Percentiles rank a stretch among this genome's conserved stretches.
These are phyloP conservation scores for Paralichthys olivaceus DNA, from an alignment of 2,113 vertebrate genomes.

Conservation along the genomic window DNA sequence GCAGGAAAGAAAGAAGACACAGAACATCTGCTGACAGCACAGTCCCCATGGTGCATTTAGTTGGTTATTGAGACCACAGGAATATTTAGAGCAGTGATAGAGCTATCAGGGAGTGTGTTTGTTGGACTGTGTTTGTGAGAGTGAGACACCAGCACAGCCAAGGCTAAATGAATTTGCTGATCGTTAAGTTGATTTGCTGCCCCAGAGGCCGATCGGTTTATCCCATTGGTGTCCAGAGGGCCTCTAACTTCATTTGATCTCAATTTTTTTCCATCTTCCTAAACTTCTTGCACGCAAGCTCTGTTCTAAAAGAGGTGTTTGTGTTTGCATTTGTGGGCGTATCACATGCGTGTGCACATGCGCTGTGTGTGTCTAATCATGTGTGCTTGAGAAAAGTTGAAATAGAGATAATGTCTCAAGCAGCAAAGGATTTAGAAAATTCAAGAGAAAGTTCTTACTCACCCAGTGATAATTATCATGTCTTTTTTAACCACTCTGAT, in stretches of 20 bases:
- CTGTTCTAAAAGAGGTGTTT: conserved; percentile 22
- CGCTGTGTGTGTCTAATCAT: conserved; percentile 11
- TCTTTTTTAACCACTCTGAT: conserved; percentile 32
- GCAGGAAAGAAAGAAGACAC: conserved; percentile 58
- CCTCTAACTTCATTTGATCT: conserved; percentile 61
- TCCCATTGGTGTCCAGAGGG: conserved; percentile 40
- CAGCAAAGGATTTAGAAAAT: neutral
- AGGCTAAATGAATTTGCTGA: conserved; percentile 73
- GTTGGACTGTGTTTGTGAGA: conserved; percentile 8
- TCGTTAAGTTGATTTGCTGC: conserved; percentile 67
- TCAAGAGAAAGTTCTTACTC: neutral
- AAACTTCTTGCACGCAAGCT: conserved; percentile 37
- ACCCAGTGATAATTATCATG: conserved; percentile 12
- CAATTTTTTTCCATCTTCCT: conserved; percentile 22
- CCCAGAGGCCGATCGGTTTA: conserved; percentile 63
- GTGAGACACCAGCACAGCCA: conserved; percentile 25
- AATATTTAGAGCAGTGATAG: conserved; percentile 21
- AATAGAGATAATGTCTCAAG: conserved; percentile 22
- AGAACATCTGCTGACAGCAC: conserved; percentile 51
- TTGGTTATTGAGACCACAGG: conserved; percentile 30
- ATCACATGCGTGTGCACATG: conserved; percentile 2
- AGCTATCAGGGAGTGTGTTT: conserved; percentile 11
- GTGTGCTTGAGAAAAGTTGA: conserved; percentile 1
- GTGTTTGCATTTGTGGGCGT: neutral
- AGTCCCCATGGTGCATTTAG: conserved; percentile 51